Evolutionary conservation across 2,888 invertebrate genomes (phyloP), one percentile per base, ranked within the genome.

Genomic region (Catocala nupta): DNA sequence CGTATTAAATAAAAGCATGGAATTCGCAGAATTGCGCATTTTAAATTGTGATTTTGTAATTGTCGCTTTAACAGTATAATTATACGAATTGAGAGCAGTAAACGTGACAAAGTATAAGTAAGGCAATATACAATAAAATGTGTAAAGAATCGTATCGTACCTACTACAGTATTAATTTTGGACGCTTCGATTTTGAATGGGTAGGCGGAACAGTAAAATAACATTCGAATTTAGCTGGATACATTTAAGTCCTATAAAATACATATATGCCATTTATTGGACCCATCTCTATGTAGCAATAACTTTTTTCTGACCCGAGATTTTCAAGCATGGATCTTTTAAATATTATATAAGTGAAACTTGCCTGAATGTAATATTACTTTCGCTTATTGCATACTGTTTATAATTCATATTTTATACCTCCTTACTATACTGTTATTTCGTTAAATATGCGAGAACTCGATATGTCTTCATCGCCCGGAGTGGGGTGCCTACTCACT

Each of bases 401-500:
- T 54, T n/a, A 54, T 49, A 43, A 47, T 49, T 43, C 16, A 63
- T 53, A 44, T 43, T 47, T 53, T 11, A 42, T 42, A 25, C 39
- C 7, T 48, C 13, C 16, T 59, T 51, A 39, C 25, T 1, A 47
- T 49, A 53, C 48, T 51, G 55, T 63, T 67, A 59, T 47, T 63
- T 66, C 33, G 45, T 63, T 63, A 65, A 66, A 68, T 45, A 63
- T 60, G 54, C 58, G 52, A 59, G 50, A 53, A 63, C 55, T 63
- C 53, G 63, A 59, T 63, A 69, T 67, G 63, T 75, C 68, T 76
- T 72, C 66, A 78, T 62, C 36, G 63, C 63, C 60, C 25, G 44
- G 59, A 64, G 63, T 69, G 63, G 62, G 71, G 64, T 51, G 66
- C 71, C 75, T 71, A 80, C 79, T 81, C 83, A 77, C 86, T 89